Base-by-base conservation (phyloP, 2,888 invertebrate genomes). In the Nomada ruficornis region DNA sequence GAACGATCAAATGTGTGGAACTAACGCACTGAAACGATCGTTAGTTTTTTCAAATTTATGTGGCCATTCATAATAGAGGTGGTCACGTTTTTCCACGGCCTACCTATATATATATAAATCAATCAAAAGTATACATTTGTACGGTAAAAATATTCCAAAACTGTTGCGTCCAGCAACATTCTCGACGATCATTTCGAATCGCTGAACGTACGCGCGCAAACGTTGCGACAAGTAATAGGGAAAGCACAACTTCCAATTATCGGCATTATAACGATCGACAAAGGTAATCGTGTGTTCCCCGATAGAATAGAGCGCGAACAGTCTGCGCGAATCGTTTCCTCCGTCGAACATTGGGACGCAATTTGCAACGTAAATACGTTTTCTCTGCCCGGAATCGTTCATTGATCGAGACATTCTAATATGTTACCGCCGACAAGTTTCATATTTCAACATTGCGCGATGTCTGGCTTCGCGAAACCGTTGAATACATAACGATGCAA, bases 321-420 rank as follows among this genome's bases (percentile, higher is more conserved):
- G 36, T 71, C n/a, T 10, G 7, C 15, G 26, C 44, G 67, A 57
- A 36, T 73, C 57, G 65, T 47, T 63, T 55, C 23, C 18, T 36
- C 2, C 36, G 29, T 42, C 60, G 44, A 62, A 10, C 68, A 23
- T 68, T 63, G 42, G 64, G 44, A 47, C 64, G 68, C 64, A 80
- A 69, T 81, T 74, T 81, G 59, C 64, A 82, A 70, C 60, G 50
- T 50, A 72, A 80, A 80, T 80, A 50, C 23, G 26, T 67, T 80
- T 67, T 63, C 79, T 50, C 47, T 20, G 26, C n/a, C 26, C 18
- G n/a, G 44, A 65, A 23, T 73, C 36, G 62, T 63, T 67, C 84
- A 82, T 77, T 74, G 63, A 76, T 75, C 78, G 74, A 65, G 59
- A 36, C 70, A 44, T 82, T 78, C 83, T 82, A 83, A 83, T 83